Evolutionary conservation across 2,888 invertebrate genomes (phyloP).

Genomic region (Chelonus formosanus): DNA sequence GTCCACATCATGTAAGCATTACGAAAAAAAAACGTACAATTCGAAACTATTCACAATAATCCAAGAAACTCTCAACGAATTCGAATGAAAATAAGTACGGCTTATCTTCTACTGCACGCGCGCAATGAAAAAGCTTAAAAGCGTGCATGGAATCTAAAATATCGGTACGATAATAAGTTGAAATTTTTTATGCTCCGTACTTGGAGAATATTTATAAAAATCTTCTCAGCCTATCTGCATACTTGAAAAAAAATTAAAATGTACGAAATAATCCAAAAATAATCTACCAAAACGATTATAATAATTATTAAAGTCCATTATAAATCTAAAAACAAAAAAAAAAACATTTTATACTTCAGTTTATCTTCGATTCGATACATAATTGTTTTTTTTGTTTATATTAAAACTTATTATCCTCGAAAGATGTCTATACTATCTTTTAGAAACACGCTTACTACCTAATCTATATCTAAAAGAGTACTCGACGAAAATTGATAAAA

Average conservation of each 20-base stretch:
- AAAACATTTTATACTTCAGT: too few relatives aligned
- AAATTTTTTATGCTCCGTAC: conserved; percentile 12
- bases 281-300: too few relatives aligned
- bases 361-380: too few relatives aligned
- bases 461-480: conserved; percentile 12
- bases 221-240: too few relatives aligned
- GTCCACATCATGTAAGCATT: too few relatives aligned
- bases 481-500: conserved; percentile 28
- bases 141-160: conserved; percentile 18
- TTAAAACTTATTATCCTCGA: background rate
- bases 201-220: background rate
- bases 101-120: conserved; percentile 24
- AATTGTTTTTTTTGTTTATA: too few relatives aligned
- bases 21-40: background rate
- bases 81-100: conserved; percentile 5
- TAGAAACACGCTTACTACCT: background rate
- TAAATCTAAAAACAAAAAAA: too few relatives aligned
- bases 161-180: conserved; percentile 16
- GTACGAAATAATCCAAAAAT: too few relatives aligned
- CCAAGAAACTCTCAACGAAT: background rate
- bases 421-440: background rate
- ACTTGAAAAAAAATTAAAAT: too few relatives aligned
- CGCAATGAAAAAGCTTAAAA: background rate
- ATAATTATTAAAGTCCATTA: too few relatives aligned
- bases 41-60: background rate